Evolutionary conservation across 2,888 invertebrate genomes (phyloP).

Genomic region (Trichogramma evanescens): DNA sequence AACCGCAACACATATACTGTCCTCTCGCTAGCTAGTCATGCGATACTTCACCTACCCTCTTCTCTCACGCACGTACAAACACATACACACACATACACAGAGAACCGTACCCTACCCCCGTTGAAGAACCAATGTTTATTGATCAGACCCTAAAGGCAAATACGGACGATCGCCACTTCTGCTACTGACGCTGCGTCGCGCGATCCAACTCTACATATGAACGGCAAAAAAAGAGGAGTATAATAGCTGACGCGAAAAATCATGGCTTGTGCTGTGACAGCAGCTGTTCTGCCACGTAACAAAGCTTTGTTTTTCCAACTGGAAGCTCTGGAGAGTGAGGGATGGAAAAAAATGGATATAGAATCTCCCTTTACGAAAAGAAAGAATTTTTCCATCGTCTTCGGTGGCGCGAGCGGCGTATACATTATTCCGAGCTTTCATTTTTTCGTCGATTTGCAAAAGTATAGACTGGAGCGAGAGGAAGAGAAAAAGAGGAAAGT

Average conservation of each 20-base stretch:
- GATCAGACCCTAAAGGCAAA: slow-evolving; percentile 32
- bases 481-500: no score
- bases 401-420: no score
- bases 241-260: slow-evolving; percentile 1
- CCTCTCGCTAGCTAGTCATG: slow-evolving; percentile 27
- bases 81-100: slow-evolving; percentile 28
- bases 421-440: no score
- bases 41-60: slow-evolving; percentile 20
- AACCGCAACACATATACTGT: slow-evolving; percentile 43
- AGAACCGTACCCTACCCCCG: slow-evolving; percentile 35
- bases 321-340: not conserved
- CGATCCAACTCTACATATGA: not conserved
- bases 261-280: slow-evolving; percentile 1
- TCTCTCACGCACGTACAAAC: slow-evolving; percentile 22
- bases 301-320: slow-evolving; percentile 6
- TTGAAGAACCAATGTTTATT: slow-evolving; percentile 45
- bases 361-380: slow-evolving; percentile 2
- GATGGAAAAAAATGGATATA: not conserved
- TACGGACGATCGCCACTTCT: not conserved
- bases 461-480: no score
- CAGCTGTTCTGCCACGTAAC: slow-evolving; percentile 5
- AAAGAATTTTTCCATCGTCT: slow-evolving; percentile 6
- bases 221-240: slow-evolving; percentile 10
- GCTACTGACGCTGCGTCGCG: not conserved
- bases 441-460: no score